These are phyloP conservation scores for Fulmarus glacialis DNA, from an alignment of 2,113 vertebrate genomes.

Conservation along the genomic window DNA sequence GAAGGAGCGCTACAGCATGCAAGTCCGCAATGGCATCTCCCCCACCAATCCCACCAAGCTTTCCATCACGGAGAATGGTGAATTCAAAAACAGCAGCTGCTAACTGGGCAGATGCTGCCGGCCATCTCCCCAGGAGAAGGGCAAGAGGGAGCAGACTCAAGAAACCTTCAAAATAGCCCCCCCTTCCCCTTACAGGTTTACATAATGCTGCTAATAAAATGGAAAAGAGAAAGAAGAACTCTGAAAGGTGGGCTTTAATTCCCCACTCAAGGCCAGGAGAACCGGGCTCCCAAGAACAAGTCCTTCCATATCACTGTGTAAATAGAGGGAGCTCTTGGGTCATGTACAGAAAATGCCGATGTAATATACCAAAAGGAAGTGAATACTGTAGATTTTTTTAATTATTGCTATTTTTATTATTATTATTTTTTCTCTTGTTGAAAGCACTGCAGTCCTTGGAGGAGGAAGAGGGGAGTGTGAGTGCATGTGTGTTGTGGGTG, in stretches of 20 bases:
- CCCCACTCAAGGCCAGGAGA: conserved; percentile 56
- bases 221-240: background rate
- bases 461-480: conserved; percentile 45
- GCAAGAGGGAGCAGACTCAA: background rate
- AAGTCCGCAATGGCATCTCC: conserved; percentile 90
- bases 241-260: conserved; percentile 37
- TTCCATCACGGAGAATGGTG: conserved; percentile 98
- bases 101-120: conserved; percentile 64
- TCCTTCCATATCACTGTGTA: conserved; percentile 70
- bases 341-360: conserved; percentile 80
- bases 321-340: conserved; percentile 71
- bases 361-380: conserved; percentile 81
- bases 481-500: conserved; percentile 34
- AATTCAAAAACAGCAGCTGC: conserved; percentile 98
- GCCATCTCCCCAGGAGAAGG: background rate
- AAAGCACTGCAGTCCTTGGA: conserved; percentile 76
- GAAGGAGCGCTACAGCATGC: conserved; percentile 93
- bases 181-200: conserved; percentile 33
- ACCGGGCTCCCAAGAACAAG: background rate
- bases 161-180: background rate
- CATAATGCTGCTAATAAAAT: conserved; percentile 61
- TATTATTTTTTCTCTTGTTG: conserved; percentile 62
- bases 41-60: conserved; percentile 94
- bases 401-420: conserved; percentile 81
- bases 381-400: conserved; percentile 82